Conservation (phyloP, 2,113 vertebrate genomes). For the Tragelaphus strepsiceros region DNA sequence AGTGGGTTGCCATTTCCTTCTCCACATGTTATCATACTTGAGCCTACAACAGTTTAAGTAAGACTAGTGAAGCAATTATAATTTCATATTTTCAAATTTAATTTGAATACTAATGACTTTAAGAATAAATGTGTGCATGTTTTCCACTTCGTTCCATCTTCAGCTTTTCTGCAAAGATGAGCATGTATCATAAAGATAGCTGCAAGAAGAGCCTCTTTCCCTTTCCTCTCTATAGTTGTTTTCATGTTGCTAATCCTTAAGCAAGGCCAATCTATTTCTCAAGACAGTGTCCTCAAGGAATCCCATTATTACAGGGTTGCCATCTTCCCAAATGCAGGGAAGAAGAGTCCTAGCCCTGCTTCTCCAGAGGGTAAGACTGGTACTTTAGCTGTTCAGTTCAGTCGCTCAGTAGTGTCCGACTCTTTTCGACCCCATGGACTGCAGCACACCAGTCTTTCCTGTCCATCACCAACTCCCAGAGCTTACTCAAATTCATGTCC, state of each 20-base stretch:
- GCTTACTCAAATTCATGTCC: neutral
- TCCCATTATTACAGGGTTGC: neutral
- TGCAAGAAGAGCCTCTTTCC: neutral
- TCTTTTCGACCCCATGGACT: neutral
- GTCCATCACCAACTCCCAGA: neutral
- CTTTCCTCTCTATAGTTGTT: neutral
- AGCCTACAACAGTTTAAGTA: neutral
- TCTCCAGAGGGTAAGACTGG: neutral
- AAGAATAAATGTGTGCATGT: neutral
- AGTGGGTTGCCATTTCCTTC: too few relatives aligned
- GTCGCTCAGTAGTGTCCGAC: accelerated
- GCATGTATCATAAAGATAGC: neutral
- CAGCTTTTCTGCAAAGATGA: neutral
- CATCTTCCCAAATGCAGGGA: neutral
- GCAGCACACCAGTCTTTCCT: neutral
- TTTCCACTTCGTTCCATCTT: neutral
- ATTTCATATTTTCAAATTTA: slow-evolving; percentile 35
- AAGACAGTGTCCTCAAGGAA: neutral
- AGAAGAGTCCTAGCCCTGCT: neutral
- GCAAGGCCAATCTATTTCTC: neutral
- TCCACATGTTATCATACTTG: neutral
- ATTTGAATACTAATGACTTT: neutral
- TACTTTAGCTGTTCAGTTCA: neutral
- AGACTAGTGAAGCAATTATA: neutral
- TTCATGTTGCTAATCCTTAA: neutral